These are phyloP conservation scores for Spisula subtruncata DNA, from an alignment of 2,888 invertebrate species.

Conservation along the genomic window DNA sequence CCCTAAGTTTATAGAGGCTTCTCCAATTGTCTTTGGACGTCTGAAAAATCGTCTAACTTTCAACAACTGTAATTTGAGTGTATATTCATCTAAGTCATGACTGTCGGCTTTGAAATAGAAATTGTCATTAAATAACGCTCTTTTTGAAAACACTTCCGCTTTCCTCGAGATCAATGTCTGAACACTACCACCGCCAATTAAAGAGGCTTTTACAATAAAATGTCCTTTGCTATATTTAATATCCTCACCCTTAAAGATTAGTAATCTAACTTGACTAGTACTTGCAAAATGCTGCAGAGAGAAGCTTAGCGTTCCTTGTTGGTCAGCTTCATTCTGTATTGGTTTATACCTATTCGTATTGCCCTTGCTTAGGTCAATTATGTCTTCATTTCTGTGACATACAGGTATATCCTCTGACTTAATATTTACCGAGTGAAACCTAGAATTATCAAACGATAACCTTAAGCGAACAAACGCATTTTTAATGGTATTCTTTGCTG, in stretches of 20 bases:
- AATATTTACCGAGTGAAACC: neutral
- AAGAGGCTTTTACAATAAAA: neutral
- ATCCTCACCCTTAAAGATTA: neutral
- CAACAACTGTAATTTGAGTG: neutral
- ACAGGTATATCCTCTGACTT: neutral
- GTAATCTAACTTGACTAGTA: neutral
- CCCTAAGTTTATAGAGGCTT: neutral
- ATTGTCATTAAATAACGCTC: neutral
- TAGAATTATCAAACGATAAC: neutral
- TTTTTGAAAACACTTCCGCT: neutral
- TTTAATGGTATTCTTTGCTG: neutral
- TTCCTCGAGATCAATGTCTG: neutral
- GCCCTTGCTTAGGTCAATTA: neutral
- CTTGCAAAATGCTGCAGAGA: neutral
- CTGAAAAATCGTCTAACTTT: neutral
- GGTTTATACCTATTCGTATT: neutral
- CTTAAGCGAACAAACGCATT: neutral
- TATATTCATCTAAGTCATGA: neutral
- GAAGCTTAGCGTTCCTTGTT: neutral
- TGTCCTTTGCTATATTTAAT: neutral
- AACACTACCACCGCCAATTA: neutral
- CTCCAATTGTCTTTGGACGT: neutral
- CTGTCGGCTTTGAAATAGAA: neutral
- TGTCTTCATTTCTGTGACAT: neutral
- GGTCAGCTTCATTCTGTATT: neutral